Evolutionary conservation across 2,888 invertebrate species (phyloP).

Genomic region (Vanessa cardui): DNA sequence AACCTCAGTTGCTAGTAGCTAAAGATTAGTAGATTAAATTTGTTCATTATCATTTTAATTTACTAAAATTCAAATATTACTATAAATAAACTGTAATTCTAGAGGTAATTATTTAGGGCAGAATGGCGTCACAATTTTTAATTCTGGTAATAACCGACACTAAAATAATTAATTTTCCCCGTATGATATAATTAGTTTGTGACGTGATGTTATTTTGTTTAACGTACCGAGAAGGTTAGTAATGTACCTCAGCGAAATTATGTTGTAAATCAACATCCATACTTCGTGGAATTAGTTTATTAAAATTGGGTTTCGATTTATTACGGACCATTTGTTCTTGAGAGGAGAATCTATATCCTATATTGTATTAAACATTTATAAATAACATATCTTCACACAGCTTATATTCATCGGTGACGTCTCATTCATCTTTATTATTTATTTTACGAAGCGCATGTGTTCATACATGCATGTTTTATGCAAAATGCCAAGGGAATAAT

Average conservation of each 20-base stretch:
- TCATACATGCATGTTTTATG: slow-evolving; percentile 12
- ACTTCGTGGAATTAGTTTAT: no score
- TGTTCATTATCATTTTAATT: background rate
- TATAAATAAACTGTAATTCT: no score
- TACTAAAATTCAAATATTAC: background rate
- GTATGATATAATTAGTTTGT: slow-evolving; percentile 3
- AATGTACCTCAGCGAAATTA: background rate
- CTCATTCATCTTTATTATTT: slow-evolving; percentile 19
- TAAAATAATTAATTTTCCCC: slow-evolving; percentile 1
- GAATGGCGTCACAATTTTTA: slow-evolving; percentile 1
- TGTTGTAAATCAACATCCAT: no score
- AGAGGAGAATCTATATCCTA: no score
- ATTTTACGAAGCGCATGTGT: slow-evolving; percentile 7
- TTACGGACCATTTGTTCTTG: no score
- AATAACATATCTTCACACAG: background rate
- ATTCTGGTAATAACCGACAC: background rate
- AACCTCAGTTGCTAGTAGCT: background rate
- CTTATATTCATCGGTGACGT: slow-evolving; percentile 9
- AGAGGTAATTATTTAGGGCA: background rate
- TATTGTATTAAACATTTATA: background rate
- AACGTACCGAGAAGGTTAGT: slow-evolving; percentile 4
- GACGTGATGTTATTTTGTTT: background rate
- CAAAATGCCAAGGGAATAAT: slow-evolving; percentile 3
- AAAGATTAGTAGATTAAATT: background rate
- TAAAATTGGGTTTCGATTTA: no score